Evolutionary conservation across 2,797 vertebrate species (phyloP).

Genomic region (Mus caroli): DNA sequence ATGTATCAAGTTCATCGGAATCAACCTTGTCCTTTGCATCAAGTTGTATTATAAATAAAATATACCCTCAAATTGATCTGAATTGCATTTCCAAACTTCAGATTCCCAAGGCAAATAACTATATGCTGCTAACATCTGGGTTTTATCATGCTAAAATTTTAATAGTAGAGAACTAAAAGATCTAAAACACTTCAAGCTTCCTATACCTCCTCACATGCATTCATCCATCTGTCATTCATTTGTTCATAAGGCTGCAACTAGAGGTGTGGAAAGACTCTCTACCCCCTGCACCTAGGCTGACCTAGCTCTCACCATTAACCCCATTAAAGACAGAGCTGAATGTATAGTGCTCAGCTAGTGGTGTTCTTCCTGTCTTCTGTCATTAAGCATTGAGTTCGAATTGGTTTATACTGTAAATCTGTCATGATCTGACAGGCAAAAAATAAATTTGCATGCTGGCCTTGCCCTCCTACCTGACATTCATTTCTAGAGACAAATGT

Average conservation of each 20-base stretch:
- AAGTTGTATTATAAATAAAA: background rate
- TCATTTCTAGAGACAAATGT: constrained; percentile 45
- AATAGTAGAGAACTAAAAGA: constrained; percentile 28
- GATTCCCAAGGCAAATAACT: background rate
- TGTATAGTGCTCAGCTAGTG: background rate
- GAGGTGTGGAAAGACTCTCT: background rate
- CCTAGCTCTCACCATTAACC: background rate
- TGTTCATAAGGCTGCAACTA: background rate
- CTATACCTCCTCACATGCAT: background rate
- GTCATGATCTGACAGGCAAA: constrained; percentile 31
- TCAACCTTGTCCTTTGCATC: background rate
- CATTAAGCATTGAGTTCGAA: constrained; percentile 16
- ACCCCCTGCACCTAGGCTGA: background rate
- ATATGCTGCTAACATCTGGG: background rate
- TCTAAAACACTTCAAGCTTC: background rate
- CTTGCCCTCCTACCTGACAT: constrained; percentile 26
- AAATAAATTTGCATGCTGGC: constrained; percentile 44
- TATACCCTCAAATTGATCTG: constrained; percentile 53
- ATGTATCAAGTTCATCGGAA: background rate
- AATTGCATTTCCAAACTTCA: constrained; percentile 22
- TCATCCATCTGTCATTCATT: background rate
- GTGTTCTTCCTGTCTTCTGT: background rate
- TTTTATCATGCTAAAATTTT: constrained; percentile 18
- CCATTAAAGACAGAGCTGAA: background rate
- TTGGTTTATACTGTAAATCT: constrained; percentile 33